These are phyloP conservation scores for Penaeus monodon DNA, from an alignment of 2,888 invertebrate genomes.

Conservation along the genomic window DNA sequence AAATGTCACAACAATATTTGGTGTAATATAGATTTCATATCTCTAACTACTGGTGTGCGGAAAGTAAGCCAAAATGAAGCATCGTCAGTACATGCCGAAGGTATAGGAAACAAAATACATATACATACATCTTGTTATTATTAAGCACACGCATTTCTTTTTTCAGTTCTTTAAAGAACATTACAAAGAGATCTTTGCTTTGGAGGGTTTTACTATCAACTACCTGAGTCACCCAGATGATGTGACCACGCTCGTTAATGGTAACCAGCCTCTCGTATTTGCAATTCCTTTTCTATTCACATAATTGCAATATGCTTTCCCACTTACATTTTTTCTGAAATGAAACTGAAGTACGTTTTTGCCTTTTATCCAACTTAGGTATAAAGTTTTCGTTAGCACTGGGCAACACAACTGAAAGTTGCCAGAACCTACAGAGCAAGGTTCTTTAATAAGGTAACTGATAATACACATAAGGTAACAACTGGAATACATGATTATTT, in stretches of 20 bases:
- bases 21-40: too few relatives aligned
- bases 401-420: slow-evolving; percentile 33
- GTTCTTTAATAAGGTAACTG: slow-evolving; percentile 40
- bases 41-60: too few relatives aligned
- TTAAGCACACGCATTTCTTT: neutral
- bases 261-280: slow-evolving; percentile 67
- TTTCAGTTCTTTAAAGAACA: slow-evolving; percentile 29
- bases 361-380: neutral
- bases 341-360: neutral
- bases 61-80: too few relatives aligned
- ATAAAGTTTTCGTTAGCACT: slow-evolving; percentile 28
- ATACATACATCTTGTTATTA: neutral
- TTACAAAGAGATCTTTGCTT: slow-evolving; percentile 9
- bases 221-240: slow-evolving; percentile 82
- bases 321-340: neutral
- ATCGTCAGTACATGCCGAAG: too few relatives aligned
- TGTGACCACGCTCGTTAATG: slow-evolving; percentile 80
- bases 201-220: slow-evolving; percentile 78
- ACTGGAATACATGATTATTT: too few relatives aligned
- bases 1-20: too few relatives aligned
- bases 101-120: too few relatives aligned
- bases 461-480: neutral
- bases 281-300: too few relatives aligned
- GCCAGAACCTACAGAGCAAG: neutral
- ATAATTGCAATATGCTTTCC: neutral